phyloP scores from a whole-genome alignment of 2,888 invertebrate genomes.

The Trichopria drosophilae region DNA sequence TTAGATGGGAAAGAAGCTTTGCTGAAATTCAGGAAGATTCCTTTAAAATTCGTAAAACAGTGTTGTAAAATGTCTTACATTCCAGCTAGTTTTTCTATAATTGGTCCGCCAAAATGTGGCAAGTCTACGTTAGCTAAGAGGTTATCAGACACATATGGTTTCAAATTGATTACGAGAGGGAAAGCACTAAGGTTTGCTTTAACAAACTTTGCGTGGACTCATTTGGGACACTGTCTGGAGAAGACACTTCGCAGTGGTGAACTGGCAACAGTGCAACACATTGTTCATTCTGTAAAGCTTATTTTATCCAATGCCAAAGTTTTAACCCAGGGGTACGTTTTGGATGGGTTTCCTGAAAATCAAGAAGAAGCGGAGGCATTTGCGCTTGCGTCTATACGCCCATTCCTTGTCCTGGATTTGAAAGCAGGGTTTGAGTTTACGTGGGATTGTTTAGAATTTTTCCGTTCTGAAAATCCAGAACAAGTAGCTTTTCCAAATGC shows the following conservation, averaged over 20 bases:
- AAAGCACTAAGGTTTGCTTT: conserved; percentile 61
- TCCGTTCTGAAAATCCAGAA: conserved; percentile 53
- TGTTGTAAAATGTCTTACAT: conserved; percentile 58
- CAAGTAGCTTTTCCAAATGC: conserved; percentile 56
- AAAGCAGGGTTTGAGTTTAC: conserved; percentile 54
- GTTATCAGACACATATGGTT: conserved; percentile 61
- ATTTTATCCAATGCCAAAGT: conserved; percentile 60
- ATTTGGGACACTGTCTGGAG: conserved; percentile 59
- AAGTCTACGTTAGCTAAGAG: conserved; percentile 64
- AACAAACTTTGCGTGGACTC: conserved; percentile 61
- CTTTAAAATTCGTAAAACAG: conserved; percentile 62
- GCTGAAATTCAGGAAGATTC: conserved; percentile 62
- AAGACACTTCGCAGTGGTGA: conserved; percentile 57
- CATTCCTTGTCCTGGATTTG: conserved; percentile 64
- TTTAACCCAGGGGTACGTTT: conserved; percentile 64
- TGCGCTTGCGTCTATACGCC: conserved; percentile 61
- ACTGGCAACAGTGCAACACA: conserved; percentile 57
- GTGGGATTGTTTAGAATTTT: conserved; percentile 55
- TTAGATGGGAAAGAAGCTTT: conserved; percentile 60
- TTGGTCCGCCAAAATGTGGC: conserved; percentile 68
- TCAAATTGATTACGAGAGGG: conserved; percentile 63
- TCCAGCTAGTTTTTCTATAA: conserved; percentile 63
- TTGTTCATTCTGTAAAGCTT: conserved; percentile 63
- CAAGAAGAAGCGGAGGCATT: conserved; percentile 62
- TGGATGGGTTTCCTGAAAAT: conserved; percentile 66